Conservation (phyloP, 2,888 invertebrate species). For the Lucinisca nassula region DNA sequence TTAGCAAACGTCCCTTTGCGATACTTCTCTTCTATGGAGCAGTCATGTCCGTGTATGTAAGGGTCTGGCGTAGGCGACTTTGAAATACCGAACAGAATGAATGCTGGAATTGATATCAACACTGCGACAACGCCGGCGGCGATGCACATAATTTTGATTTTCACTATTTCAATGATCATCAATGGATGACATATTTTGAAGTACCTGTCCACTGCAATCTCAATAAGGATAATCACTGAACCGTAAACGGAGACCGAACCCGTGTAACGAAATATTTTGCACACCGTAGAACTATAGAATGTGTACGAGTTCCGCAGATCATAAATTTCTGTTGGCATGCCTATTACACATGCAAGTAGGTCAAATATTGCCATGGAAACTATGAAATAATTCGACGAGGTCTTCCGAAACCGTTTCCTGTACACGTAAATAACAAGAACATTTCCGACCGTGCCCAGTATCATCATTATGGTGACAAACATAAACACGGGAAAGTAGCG, state of each 20-base stretch:
- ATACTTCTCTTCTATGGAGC: slow-evolving; percentile 78
- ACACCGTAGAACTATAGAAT: slow-evolving; percentile 77
- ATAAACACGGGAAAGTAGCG: slow-evolving; percentile 80
- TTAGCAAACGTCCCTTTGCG: slow-evolving; percentile 69
- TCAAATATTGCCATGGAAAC: slow-evolving; percentile 83
- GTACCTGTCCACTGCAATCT: slow-evolving; percentile 83
- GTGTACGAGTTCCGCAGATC: slow-evolving; percentile 80
- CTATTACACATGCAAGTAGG: slow-evolving; percentile 79
- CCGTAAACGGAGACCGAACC: slow-evolving; percentile 79
- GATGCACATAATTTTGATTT: slow-evolving; percentile 77
- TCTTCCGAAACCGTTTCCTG: slow-evolving; percentile 76
- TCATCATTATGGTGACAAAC: slow-evolving; percentile 76
- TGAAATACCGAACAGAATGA: slow-evolving; percentile 78
- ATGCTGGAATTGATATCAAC: slow-evolving; percentile 74
- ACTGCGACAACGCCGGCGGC: slow-evolving; percentile 74
- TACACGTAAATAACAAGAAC: slow-evolving; percentile 79
- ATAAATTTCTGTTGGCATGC: slow-evolving; percentile 80
- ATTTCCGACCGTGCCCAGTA: slow-evolving; percentile 80
- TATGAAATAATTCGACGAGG: slow-evolving; percentile 83
- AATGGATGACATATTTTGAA: slow-evolving; percentile 82
- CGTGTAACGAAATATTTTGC: slow-evolving; percentile 79
- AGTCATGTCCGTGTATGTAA: slow-evolving; percentile 75
- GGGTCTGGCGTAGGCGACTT: slow-evolving; percentile 66
- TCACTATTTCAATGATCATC: slow-evolving; percentile 74
- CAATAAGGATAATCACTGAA: slow-evolving; percentile 79